phyloP scores from a whole-genome alignment of 2,797 vertebrate genomes.

The Anolis apletophallus region DNA sequence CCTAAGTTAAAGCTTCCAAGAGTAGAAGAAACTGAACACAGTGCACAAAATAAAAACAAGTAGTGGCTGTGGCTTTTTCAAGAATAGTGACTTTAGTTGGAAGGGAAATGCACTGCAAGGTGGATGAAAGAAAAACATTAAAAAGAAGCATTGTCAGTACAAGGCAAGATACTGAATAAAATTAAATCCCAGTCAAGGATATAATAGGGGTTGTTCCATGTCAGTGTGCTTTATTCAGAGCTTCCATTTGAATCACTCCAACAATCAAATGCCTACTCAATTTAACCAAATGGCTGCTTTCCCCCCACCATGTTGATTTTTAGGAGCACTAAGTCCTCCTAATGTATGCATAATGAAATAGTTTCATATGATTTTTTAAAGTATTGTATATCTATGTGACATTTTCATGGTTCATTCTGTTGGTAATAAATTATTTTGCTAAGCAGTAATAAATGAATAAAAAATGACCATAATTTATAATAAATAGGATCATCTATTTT shows the following conservation, averaged over 20 bases:
- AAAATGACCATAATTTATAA: background rate
- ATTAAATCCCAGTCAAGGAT: constrained; percentile 8
- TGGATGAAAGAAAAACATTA: background rate
- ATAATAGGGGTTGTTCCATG: background rate
- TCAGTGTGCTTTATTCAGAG: background rate
- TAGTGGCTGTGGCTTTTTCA: constrained; percentile 18
- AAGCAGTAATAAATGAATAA: background rate
- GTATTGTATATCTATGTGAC: no score
- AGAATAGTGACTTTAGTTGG: constrained; percentile 32
- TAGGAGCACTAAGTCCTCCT: background rate
- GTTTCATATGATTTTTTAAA: no score
- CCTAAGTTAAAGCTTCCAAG: constrained; percentile 31
- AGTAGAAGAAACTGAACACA: constrained; percentile 37
- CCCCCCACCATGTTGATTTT: background rate
- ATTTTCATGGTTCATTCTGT: no score
- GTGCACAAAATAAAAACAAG: constrained; percentile 26
- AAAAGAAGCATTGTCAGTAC: background rate
- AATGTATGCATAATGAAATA: background rate
- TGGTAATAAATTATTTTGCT: no score
- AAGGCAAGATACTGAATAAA: constrained; percentile 12
- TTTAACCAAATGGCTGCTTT: background rate
- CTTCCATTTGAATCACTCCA: background rate
- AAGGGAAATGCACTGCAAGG: background rate
- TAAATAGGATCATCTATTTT: background rate
- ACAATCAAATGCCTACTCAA: background rate